Conservation (phyloP, 2,113 vertebrate genomes). For the Halichoeres trimaculatus region DNA sequence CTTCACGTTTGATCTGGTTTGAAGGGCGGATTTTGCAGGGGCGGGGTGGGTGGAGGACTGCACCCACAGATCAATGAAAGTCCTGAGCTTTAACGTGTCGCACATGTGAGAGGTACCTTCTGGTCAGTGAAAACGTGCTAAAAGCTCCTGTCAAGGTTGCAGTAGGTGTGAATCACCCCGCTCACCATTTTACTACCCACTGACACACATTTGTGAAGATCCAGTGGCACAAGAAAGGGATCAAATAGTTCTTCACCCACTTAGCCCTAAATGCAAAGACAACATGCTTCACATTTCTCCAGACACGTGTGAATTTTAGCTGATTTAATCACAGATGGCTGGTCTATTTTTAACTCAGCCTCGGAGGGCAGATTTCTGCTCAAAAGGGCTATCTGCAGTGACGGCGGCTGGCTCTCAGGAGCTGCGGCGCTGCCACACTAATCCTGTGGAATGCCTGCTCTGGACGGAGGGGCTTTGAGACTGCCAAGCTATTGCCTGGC, state of each 20-base stretch:
- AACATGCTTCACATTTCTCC: constrained; percentile 38
- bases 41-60: constrained; percentile 43
- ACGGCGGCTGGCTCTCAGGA: constrained; percentile 53
- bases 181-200: constrained; percentile 57
- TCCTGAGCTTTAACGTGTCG: constrained; percentile 61
- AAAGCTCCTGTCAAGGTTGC: constrained; percentile 61
- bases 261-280: constrained; percentile 39
- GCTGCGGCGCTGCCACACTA: constrained; percentile 52
- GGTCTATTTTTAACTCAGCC: constrained; percentile 76
- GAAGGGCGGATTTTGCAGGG: constrained; percentile 52
- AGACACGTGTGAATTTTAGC: constrained; percentile 57
- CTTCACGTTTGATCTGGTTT: constrained; percentile 71
- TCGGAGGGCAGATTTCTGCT: constrained; percentile 69
- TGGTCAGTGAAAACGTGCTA: constrained; percentile 61
- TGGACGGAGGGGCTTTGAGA: constrained; percentile 40
- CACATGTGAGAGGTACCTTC: constrained; percentile 61
- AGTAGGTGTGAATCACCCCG: constrained; percentile 69
- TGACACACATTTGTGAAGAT: constrained; percentile 47
- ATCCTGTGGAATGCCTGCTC: constrained; percentile 62
- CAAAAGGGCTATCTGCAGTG: constrained; percentile 54
- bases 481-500: constrained; percentile 52
- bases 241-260: constrained; percentile 17
- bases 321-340: constrained; percentile 78
- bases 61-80: constrained; percentile 69
- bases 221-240: constrained; percentile 21